Conservation (phyloP, 92 coral and sea anemone genomes). For the Palythoa grandis region DNA sequence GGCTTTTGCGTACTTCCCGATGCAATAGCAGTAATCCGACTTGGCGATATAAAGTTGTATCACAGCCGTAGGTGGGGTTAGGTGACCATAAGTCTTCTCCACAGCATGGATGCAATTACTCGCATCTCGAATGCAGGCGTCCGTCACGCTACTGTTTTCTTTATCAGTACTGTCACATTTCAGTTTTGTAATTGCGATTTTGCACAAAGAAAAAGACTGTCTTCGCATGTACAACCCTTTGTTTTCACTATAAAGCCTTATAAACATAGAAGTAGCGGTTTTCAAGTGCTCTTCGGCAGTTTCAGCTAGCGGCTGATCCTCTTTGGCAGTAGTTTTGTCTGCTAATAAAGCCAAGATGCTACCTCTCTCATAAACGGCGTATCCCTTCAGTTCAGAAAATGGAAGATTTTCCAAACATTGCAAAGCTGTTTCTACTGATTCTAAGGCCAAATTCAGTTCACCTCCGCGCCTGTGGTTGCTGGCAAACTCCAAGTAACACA, state of each 20-base stretch:
- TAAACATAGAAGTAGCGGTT: background rate
- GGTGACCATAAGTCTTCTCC: background rate
- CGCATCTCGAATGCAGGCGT: slow-evolving; percentile 3
- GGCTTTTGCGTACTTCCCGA: background rate
- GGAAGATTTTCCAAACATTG: slow-evolving; percentile 5
- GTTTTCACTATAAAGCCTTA: background rate
- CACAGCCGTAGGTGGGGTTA: slow-evolving; percentile 6
- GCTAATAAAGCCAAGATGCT: background rate
- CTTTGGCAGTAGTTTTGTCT: background rate
- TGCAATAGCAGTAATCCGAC: slow-evolving; percentile 9
- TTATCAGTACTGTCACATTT: background rate
- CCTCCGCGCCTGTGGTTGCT: background rate
- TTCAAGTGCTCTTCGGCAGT: background rate
- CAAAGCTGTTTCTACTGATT: background rate
- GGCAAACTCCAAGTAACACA: background rate
- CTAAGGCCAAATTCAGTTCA: background rate
- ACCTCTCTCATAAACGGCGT: slow-evolving; percentile 8
- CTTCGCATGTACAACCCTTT: background rate
- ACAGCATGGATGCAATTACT: slow-evolving; percentile 1
- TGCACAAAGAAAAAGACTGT: slow-evolving; percentile 26
- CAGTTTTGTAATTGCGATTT: slow-evolving; percentile 20
- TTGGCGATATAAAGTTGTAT: slow-evolving; percentile 16
- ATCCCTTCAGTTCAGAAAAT: background rate
- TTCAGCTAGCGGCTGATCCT: background rate
- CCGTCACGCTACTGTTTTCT: background rate